A percentile compares a stretch with the other conserved stretches of the same genome.
phyloP scores from a whole-genome alignment of 2,113 vertebrate species.

The Cettia cetti region DNA sequence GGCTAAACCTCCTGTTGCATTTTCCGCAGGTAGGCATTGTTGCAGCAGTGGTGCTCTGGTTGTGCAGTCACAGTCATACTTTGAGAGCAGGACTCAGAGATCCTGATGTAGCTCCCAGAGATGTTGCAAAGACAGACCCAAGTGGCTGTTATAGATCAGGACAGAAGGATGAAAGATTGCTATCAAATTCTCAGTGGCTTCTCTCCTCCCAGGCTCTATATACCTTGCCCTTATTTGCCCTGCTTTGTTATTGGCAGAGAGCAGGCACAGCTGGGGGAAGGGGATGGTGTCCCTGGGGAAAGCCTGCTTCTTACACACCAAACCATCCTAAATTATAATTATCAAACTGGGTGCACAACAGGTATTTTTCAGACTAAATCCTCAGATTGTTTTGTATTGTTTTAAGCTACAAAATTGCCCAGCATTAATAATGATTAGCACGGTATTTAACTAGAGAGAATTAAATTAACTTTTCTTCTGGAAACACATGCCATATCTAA shows the following conservation, averaged over 20 bases:
- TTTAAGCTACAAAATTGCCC: not conserved
- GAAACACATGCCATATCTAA: not conserved
- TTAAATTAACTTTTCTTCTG: slow-evolving; percentile 12
- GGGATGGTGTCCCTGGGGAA: not conserved
- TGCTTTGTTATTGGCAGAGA: not conserved
- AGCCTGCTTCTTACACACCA: not conserved
- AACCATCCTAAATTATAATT: not conserved
- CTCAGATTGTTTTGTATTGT: not conserved
- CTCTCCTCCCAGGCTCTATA: not conserved
- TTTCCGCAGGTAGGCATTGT: not conserved
- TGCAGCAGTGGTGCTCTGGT: not conserved
- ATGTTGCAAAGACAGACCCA: not conserved
- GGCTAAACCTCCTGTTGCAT: not conserved
- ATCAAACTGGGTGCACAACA: not conserved
- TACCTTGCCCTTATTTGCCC: not conserved
- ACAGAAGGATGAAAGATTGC: not conserved
- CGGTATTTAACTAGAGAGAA: not conserved
- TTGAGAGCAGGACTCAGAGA: not conserved
- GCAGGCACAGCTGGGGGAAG: not conserved
- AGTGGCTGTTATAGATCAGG: not conserved
- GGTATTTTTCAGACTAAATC: not conserved
- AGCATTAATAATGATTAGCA: not conserved
- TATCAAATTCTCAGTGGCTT: not conserved
- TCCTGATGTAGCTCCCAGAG: not conserved
- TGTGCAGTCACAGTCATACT: fast-evolving